These are phyloP conservation scores for Polyergus mexicanus DNA, from an alignment of 1,140 invertebrate species.

Conservation along the genomic window DNA sequence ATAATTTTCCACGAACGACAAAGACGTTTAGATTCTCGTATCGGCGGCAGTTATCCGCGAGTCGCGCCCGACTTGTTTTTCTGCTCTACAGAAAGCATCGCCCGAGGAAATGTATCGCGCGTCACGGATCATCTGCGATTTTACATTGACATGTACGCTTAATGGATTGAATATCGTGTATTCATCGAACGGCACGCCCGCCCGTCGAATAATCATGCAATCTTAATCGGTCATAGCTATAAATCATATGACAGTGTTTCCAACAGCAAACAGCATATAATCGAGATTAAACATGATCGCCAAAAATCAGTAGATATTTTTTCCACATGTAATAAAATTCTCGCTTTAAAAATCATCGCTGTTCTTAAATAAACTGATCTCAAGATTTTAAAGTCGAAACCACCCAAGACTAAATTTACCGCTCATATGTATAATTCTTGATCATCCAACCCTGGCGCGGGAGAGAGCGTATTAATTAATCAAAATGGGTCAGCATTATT, in stretches of 20 bases:
- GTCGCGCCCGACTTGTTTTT: conserved; percentile 40
- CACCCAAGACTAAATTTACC: conserved; percentile 31
- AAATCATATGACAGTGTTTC: background rate
- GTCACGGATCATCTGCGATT: conserved; percentile 53
- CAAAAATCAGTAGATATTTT: conserved; percentile 17
- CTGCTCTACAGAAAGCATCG: conserved; percentile 12
- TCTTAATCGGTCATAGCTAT: conserved; percentile 22
- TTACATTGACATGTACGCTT: conserved; percentile 27
- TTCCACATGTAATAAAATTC: background rate
- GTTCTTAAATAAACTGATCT: background rate
- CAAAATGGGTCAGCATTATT: conserved; percentile 59
- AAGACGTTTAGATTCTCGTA: conserved; percentile 44
- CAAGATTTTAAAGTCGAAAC: background rate
- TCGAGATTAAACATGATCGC: background rate
- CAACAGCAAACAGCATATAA: background rate
- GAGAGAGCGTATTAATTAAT: conserved; percentile 54
- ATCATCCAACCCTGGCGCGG: background rate
- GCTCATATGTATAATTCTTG: conserved; percentile 29
- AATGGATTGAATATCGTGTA: conserved; percentile 21
- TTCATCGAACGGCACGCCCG: conserved; percentile 43
- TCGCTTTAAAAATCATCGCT: background rate
- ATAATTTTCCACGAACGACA: conserved; percentile 49
- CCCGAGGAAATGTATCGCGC: conserved; percentile 47
- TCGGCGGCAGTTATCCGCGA: background rate
- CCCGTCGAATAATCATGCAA: conserved; percentile 19